Conservation (phyloP, 2,113 vertebrate genomes). For the Grus americana region DNA sequence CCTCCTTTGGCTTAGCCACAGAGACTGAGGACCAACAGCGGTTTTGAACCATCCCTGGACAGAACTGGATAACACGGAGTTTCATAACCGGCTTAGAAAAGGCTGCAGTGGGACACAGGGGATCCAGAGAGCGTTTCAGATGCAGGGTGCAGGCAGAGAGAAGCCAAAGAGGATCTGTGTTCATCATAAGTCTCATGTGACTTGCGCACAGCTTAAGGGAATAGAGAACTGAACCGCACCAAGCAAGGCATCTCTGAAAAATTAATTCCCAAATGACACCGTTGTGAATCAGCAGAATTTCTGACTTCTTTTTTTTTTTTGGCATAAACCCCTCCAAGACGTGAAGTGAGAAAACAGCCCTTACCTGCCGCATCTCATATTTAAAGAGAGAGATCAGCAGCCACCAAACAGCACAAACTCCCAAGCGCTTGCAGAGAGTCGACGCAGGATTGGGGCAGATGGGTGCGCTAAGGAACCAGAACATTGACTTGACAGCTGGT, state of each 20-base stretch:
- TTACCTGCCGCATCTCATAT: not conserved
- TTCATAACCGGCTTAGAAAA: not conserved
- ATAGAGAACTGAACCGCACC: not conserved
- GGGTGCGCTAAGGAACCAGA: not conserved
- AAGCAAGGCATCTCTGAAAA: not conserved
- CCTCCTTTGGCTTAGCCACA: not conserved
- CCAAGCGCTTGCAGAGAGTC: rapidly evolving
- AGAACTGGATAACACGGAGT: not conserved
- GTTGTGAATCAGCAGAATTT: not conserved
- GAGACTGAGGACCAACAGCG: not conserved
- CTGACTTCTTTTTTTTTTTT: not conserved
- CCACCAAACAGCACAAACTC: not conserved
- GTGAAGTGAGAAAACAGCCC: not conserved
- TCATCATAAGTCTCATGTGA: not conserved
- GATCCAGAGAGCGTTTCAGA: not conserved
- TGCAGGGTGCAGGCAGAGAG: not conserved
- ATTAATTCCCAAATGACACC: not conserved
- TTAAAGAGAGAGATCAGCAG: not conserved
- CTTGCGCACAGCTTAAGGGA: not conserved
- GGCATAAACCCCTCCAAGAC: not conserved
- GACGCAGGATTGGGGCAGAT: not conserved
- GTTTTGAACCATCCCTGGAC: not conserved
- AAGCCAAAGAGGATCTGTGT: not conserved
- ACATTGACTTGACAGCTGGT: not conserved
- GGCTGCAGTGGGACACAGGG: not conserved